These are phyloP conservation scores for Amphilophus citrinellus DNA, from an alignment of 2,113 vertebrate species.

Conservation along the genomic window DNA sequence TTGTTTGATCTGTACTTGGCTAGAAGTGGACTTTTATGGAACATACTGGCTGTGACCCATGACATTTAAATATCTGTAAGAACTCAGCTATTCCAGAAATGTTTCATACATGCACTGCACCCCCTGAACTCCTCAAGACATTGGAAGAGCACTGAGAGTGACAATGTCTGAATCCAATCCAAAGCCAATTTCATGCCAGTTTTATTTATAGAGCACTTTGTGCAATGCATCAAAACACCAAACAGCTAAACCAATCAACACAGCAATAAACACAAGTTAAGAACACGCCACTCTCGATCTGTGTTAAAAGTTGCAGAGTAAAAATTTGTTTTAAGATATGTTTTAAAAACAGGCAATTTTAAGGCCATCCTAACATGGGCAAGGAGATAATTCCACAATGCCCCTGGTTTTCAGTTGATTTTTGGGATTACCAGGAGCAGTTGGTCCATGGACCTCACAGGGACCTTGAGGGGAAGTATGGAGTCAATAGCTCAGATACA, in stretches of 20 bases:
- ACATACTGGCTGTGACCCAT: not conserved
- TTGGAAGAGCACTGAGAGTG: not conserved
- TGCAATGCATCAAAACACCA: not conserved
- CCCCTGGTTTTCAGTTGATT: not conserved
- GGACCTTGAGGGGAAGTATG: not conserved
- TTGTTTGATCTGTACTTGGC: not conserved
- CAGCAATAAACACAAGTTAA: too few species aligned
- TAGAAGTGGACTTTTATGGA: not conserved
- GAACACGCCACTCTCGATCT: too few species aligned
- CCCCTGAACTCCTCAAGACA: not conserved
- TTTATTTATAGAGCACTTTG: not conserved
- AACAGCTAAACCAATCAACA: not conserved
- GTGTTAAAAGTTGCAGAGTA: too few species aligned
- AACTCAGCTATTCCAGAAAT: not conserved
- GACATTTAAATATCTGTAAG: not conserved
- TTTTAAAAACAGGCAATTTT: too few species aligned
- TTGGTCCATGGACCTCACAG: not conserved
- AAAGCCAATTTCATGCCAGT: not conserved
- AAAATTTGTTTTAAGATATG: too few species aligned
- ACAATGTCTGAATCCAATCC: not conserved
- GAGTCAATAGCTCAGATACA: not conserved
- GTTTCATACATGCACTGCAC: not conserved
- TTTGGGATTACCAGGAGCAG: not conserved
- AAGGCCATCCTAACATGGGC: not conserved
- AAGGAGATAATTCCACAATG: accelerated